Base-by-base conservation (phyloP, 1,140 invertebrate species). In the Anastatus disparis region DNA sequence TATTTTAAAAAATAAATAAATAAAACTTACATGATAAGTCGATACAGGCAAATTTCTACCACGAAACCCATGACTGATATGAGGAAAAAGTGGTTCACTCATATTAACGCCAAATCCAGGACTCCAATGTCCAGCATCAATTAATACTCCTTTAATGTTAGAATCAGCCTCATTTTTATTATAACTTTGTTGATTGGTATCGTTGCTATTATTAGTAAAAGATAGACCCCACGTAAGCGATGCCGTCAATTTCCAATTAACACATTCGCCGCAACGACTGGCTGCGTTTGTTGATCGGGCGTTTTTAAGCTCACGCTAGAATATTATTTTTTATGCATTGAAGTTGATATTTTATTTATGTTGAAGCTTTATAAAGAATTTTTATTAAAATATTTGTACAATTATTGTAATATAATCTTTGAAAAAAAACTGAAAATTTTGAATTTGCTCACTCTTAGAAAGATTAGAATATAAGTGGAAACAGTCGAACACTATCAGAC, bases 11-110 rank as follows among this genome's bases (percentile, higher is more conserved):
- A n/a, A n/a, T n/a, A n/a, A 52, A 52, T 24, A 52, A 4, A 52
- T 2, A 52, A 27, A 1, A 40, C 35, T 87, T 83, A 93, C 92
- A 80, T 93, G 90, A 81, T 90, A 91, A 0, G 91, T 90, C 1
- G 91, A 83, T 12, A 94, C 85, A 0, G 91, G 90, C 62, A 95
- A 75, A 17, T 81, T 87, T 72, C 90, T 89, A n/a, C 92, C 91
- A 31, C 93, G 87, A 73, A 96, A 95, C 15, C 93, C 92, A 70
- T 95, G 90, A 3, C 83, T 87, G 0, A 94, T 85, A 75, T 96
- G 93, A 0, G 93, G 93, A 82, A 95, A 95, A 40, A 95, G 80
- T 8, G 89, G 86, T 76, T 95, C 93, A 0, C 83, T 84, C 58
- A 93, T 85, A 29, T 86, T 83, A 26, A 91, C 82, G 0, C 94